Evolutionary conservation across 2,888 invertebrate genomes (phyloP).

Genomic region (Epinotia bilunana): DNA sequence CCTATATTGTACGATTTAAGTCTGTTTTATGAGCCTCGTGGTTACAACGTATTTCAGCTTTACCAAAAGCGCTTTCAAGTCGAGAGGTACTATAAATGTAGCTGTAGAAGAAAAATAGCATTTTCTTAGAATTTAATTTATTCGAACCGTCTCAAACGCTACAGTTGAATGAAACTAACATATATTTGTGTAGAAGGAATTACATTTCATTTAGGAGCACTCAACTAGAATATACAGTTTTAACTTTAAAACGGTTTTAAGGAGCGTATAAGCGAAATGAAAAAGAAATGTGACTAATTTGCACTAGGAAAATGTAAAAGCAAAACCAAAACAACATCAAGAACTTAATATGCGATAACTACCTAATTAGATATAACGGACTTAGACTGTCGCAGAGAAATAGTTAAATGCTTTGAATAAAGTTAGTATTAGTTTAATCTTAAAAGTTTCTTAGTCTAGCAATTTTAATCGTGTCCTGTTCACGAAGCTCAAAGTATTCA

Average conservation of each 20-base stretch:
- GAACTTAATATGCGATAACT: not conserved
- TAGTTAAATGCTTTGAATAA: not conserved
- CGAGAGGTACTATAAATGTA: not conserved
- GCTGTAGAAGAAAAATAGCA: not conserved
- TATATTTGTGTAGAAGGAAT: slow-evolving; percentile 6
- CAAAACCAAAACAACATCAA: no score
- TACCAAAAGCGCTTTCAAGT: not conserved
- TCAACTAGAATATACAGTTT: not conserved
- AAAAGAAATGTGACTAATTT: not conserved
- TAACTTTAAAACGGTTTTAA: not conserved
- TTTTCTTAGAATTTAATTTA: slow-evolving; percentile 10
- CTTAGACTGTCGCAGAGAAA: not conserved
- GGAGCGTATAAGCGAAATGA: not conserved
- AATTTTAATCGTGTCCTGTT: slow-evolving; percentile 8
- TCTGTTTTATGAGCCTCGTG: slow-evolving; percentile 11
- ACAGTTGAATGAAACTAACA: slow-evolving; percentile 8
- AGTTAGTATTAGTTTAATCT: not conserved
- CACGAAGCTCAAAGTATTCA: slow-evolving; percentile 21
- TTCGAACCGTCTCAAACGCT: not conserved
- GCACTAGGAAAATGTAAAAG: no score
- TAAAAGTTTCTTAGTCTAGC: not conserved
- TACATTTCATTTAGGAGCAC: not conserved
- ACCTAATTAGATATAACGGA: not conserved
- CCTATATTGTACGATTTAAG: slow-evolving; percentile 17
- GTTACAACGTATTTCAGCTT: slow-evolving; percentile 1